A percentile compares a stretch with the other conserved stretches of the same genome.
Evolutionary conservation across 2,888 invertebrate genomes (phyloP).

Genomic region (Idaea aversata): DNA sequence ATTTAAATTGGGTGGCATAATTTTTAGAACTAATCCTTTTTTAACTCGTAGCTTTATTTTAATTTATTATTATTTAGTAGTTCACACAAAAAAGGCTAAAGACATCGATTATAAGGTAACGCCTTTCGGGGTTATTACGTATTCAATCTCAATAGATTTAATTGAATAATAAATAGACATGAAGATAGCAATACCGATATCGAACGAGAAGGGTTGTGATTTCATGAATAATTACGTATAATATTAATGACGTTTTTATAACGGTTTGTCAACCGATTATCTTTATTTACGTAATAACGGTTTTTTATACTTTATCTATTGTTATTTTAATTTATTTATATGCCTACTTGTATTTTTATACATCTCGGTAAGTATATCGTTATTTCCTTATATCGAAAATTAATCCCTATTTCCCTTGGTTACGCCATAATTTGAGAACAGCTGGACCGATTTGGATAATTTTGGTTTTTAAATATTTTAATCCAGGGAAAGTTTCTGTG

Average conservation of each 20-base stretch:
- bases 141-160: not conserved
- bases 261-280: not conserved
- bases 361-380: no score
- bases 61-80: not conserved
- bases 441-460: no score
- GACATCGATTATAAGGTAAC: not conserved
- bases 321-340: not conserved
- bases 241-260: not conserved
- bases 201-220: not conserved
- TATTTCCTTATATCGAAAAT: no score
- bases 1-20: not conserved
- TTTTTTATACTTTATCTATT: not conserved
- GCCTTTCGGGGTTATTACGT: not conserved
- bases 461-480: no score
- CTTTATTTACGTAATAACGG: not conserved
- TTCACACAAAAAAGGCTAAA: not conserved
- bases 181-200: not conserved
- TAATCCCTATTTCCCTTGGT: no score
- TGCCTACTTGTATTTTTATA: no score
- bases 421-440: no score
- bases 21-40: no score
- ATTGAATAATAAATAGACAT: not conserved
- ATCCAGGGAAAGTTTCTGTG: no score
- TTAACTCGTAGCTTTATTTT: no score
- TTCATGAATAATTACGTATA: not conserved